Base-by-base conservation (phyloP, 2,888 invertebrate genomes). In the Acleris cristana region DNA sequence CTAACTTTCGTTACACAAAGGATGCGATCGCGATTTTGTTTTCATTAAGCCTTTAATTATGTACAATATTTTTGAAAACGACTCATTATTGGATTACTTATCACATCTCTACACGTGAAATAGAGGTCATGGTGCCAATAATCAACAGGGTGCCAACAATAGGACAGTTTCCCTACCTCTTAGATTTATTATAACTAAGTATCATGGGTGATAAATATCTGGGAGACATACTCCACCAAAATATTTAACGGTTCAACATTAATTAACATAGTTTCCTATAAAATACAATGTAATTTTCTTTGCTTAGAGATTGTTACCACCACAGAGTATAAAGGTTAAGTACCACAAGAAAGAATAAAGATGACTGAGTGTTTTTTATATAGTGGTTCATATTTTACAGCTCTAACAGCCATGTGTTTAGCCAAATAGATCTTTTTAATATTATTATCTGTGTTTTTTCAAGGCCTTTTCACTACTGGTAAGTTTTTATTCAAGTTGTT, bases 141-240 rank as follows among this genome's bases (percentile, higher is more conserved):
- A 26, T 26, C 2, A 3, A 10, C 10, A 34, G 34, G 34, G 34
- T 34, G 34, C 34, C 34, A 34, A 34, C 8, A 10, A 34, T 34
- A 10, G 34, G 34, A 76, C 73, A 68, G 68, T 72, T 54, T 67
- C 40, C 30, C 51, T 60, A 54, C 45, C 34, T n/a, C 64, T 64
- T 56, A 48, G 23, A 58, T 30, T 48, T 30, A 23, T 58, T 58
- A 58, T 18, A 55, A 49, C 56, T 56, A 64, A 34, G 58, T 45
- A 54, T 59, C 34, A 40, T 45, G 65, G 34, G 34, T 26, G 53
- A 45, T 16, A 53, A 48, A 34, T 18, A 53, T 65, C 65, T 49
- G 65, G 23, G 40, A 59, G 58, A 19, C 48, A 8, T 18, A 4
- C 49, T 45, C 26, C 61, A 55, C 53, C 59, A 65, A 65, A 65